Evolutionary conservation across 2,113 vertebrate genomes (phyloP), one percentile per base, ranked within the genome.

Genomic region (Suricata suricatta): DNA sequence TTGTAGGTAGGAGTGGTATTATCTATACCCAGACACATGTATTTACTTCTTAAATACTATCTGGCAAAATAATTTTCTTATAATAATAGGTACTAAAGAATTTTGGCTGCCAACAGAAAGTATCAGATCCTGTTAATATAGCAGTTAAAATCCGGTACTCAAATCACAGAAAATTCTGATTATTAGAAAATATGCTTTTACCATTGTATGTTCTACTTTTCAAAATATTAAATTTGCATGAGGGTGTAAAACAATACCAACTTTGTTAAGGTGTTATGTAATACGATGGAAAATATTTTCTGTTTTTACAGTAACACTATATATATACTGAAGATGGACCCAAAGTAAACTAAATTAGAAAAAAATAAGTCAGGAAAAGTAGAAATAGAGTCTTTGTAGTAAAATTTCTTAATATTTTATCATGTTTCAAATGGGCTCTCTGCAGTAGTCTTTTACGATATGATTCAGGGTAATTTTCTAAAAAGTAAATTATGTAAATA

Each of bases 401-500:
- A 88, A 54, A 64, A 66, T 57, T 93, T 83, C 35, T 82, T 15
- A 95, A 38, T 80, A 85, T 83, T 88, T 84, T 23, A 63, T 95
- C 64, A 50, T 13, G 80, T 90, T 96, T 88, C 16, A 57, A 77
- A 54, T 91, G 4, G 63, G 57, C 38, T 88, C 96, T 96, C n/a
- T 88, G 0, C 7, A 72, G 29, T 15, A 50, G 8, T 54, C 33
- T 69, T 94, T 90, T 38, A n/a, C 6, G 44, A 60, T 81, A 60
- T 68, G 72, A 60, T 71, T 77, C 52, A 35, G 82, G 71, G 64
- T 15, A 33, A 7, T 57, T 82, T 95, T 95, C 33, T 64, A 31
- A 84, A 91, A 88, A 66, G 4, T 69, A 89, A 85, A 89, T 94
- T n/a, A 10, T 1, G 1, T 35, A 50, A 57, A 68, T 60, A 88